A percentile compares a stretch with the other conserved stretches of the same genome.
Conservation (phyloP, 2,113 vertebrate genomes). For the Sapajus apella region DNA sequence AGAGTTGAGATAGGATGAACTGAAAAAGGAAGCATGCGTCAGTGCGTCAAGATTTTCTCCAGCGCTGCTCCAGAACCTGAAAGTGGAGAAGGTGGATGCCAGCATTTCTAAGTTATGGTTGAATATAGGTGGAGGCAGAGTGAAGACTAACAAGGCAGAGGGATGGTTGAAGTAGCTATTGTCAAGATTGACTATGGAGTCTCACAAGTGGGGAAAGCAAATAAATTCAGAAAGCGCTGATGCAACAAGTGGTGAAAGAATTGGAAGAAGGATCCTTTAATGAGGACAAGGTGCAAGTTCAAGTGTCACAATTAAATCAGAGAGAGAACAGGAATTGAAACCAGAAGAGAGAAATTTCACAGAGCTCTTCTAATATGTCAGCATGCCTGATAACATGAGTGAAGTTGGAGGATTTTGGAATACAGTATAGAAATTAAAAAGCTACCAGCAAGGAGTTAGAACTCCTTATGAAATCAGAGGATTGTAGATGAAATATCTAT, state of each 20-base stretch:
- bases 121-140: background rate
- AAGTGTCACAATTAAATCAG: background rate
- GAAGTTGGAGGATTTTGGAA: background rate
- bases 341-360: background rate
- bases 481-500: background rate
- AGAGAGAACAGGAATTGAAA: background rate
- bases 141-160: background rate
- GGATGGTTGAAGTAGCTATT: background rate
- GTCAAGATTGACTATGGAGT: rapidly evolving
- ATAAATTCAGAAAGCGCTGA: background rate
- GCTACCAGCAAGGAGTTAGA: background rate
- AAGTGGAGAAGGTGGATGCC: rapidly evolving
- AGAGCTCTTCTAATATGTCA: background rate
- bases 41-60: background rate
- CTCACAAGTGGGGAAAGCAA: background rate
- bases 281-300: background rate
- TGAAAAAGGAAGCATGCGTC: background rate
- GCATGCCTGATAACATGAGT: background rate
- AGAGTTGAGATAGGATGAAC: background rate
- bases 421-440: background rate
- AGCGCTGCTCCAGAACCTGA: background rate
- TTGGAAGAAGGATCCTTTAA: background rate
- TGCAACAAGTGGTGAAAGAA: rapidly evolving
- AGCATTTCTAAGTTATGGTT: background rate
- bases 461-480: background rate